A percentile compares a stretch with the other conserved stretches of the same genome.
Conservation (phyloP, 2,797 vertebrate genomes). For the Gadopsis bispinosus region DNA sequence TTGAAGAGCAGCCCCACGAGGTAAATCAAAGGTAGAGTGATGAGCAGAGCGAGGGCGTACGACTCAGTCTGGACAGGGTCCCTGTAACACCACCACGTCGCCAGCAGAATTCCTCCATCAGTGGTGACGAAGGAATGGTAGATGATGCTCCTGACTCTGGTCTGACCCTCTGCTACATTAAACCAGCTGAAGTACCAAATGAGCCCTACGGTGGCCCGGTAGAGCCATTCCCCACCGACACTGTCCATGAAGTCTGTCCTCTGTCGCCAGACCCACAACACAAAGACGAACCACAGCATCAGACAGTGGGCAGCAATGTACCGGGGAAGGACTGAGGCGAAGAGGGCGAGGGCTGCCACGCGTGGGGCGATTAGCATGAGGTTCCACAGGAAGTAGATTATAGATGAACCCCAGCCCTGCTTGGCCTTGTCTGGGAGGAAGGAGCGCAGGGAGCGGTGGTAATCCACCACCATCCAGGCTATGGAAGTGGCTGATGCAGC, state of each 20-base stretch:
- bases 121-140: constrained; percentile 88
- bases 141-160: constrained; percentile 86
- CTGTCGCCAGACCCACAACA: constrained; percentile 90
- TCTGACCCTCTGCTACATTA: constrained; percentile 89
- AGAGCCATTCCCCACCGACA: constrained; percentile 85
- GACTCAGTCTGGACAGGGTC: constrained; percentile 59
- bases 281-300: constrained; percentile 85
- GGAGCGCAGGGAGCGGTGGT: constrained; percentile 92
- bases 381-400: constrained; percentile 95
- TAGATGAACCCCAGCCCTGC: constrained; percentile 84
- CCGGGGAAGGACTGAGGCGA: constrained; percentile 85
- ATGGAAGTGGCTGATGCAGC: constrained; percentile 89
- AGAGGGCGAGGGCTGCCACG: constrained; percentile 86
- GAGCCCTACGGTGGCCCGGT: constrained; percentile 89
- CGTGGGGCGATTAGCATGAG: constrained; percentile 91
- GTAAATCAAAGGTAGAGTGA: constrained; percentile 78
- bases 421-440: constrained; percentile 89
- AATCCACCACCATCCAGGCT: constrained; percentile 94
- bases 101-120: constrained; percentile 85
- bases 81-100: constrained; percentile 83
- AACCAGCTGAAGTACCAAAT: constrained; percentile 99
- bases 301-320: constrained; percentile 86
- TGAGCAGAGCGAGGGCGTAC: constrained; percentile 54
- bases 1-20: constrained; percentile 87
- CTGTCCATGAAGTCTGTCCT: constrained; percentile 92